Conservation (phyloP, 1,140 invertebrate species). For the Magallana ariakensis region DNA sequence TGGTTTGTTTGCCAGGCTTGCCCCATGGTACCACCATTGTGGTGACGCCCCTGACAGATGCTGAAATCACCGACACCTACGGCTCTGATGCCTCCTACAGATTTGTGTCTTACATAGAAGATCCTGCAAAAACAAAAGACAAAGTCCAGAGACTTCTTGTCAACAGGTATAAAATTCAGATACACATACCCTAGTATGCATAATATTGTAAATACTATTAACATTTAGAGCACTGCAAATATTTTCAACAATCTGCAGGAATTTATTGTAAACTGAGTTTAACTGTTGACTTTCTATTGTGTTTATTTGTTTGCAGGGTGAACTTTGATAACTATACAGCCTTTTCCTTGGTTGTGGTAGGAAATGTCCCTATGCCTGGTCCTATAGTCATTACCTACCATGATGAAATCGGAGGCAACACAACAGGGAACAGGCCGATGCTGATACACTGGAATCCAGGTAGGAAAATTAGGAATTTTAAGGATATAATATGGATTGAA, state of each 20-base stretch:
- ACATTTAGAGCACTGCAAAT: background rate
- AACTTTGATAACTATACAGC: conserved; percentile 36
- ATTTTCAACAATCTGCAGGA: too few species aligned
- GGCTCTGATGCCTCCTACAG: conserved; percentile 51
- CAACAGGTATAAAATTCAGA: conserved; percentile 46
- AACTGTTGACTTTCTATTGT: background rate
- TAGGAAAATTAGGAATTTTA: conserved; percentile 26
- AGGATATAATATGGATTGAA: background rate
- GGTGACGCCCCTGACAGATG: conserved; percentile 27
- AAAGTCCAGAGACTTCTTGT: conserved; percentile 48
- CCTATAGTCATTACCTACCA: conserved; percentile 54
- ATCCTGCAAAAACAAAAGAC: conserved; percentile 50
- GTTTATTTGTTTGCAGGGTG: background rate
- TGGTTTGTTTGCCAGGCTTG: conserved; percentile 31
- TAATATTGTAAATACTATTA: background rate
- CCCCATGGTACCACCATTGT: conserved; percentile 45
- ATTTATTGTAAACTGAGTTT: too few species aligned
- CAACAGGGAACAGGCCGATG: conserved; percentile 31
- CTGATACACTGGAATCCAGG: conserved; percentile 64
- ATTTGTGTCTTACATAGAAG: conserved; percentile 54
- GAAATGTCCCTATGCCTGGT: conserved; percentile 61
- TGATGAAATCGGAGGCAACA: background rate
- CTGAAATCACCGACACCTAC: conserved; percentile 42
- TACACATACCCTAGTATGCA: background rate
- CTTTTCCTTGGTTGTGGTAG: conserved; percentile 58